A percentile compares a stretch with the other conserved stretches of the same genome.
These are phyloP conservation scores for Cataglyphis albicans DNA, from an alignment of 2,888 invertebrate species.

Conservation along the genomic window DNA sequence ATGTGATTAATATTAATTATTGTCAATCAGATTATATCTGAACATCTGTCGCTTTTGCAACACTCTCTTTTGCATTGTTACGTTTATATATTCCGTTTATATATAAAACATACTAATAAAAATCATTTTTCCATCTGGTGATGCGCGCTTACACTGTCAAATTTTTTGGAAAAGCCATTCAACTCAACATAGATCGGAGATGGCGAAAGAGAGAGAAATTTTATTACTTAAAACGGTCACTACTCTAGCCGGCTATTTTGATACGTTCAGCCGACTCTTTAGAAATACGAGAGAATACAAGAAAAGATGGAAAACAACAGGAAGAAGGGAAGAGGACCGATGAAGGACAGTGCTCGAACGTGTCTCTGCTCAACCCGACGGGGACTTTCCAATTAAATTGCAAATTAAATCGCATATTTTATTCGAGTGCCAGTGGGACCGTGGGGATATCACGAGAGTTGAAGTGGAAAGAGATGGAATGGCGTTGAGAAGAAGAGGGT, in stretches of 20 bases:
- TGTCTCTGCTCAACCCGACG: conserved; percentile 41
- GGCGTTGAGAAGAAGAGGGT: conserved; percentile 32
- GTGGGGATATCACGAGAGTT: conserved; percentile 55
- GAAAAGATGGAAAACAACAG: conserved; percentile 32
- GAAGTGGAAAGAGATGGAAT: conserved; percentile 4
- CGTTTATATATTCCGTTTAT: neutral
- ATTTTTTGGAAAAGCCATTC: conserved; percentile 5
- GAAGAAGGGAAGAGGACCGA: neutral
- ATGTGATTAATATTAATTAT: neutral
- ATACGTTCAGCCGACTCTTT: conserved; percentile 22
- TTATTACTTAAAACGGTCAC: conserved; percentile 52
- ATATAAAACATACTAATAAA: neutral
- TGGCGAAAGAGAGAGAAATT: conserved; percentile 55
- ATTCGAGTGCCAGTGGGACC: conserved; percentile 67
- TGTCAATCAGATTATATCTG: conserved; percentile 11
- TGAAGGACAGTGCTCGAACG: conserved; percentile 38
- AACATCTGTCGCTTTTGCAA: neutral
- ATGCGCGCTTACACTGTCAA: neutral
- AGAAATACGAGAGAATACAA: conserved; percentile 32
- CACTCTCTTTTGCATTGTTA: neutral
- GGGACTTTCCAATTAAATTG: conserved; percentile 80
- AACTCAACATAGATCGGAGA: neutral
- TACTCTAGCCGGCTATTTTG: conserved; percentile 6
- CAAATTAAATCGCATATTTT: conserved; percentile 81
- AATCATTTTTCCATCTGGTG: neutral